Evolutionary conservation across 1,140 invertebrate species (phyloP).

Genomic region (Microplitis demolitor): DNA sequence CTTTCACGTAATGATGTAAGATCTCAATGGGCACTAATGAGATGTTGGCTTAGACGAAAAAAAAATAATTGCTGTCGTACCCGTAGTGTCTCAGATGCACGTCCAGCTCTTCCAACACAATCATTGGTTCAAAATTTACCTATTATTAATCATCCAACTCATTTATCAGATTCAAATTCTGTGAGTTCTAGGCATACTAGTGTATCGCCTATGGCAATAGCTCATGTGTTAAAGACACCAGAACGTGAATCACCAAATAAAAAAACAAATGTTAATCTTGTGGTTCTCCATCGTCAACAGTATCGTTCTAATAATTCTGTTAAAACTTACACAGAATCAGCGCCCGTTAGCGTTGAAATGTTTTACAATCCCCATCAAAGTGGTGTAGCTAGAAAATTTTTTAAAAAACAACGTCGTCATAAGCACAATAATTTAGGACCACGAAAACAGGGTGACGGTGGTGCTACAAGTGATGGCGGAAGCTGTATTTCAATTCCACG

Average conservation of each 20-base stretch:
- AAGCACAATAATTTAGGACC: constrained; percentile 75
- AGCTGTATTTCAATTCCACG: constrained; percentile 60
- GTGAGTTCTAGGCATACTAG: constrained; percentile 49
- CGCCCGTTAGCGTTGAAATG: constrained; percentile 69
- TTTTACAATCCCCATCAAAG: constrained; percentile 94
- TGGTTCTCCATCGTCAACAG: constrained; percentile 72
- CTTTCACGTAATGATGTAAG: constrained; percentile 82
- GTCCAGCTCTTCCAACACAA: constrained; percentile 63
- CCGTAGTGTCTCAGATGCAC: constrained; percentile 69
- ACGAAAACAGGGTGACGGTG: constrained; percentile 68
- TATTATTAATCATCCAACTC: constrained; percentile 50
- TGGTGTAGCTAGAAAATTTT: constrained; percentile 89
- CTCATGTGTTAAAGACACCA: constrained; percentile 27
- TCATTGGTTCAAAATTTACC: constrained; percentile 50
- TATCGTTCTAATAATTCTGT: constrained; percentile 73
- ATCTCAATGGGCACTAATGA: constrained; percentile 72
- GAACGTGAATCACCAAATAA: constrained; percentile 42
- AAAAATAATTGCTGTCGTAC: constrained; percentile 69
- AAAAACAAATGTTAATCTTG: constrained; percentile 67
- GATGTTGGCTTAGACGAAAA: constrained; percentile 65
- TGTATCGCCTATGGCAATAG: constrained; percentile 35
- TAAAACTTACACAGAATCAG: constrained; percentile 70
- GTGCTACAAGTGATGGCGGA: constrained; percentile 63
- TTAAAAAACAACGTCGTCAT: constrained; percentile 82
- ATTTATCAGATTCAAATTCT: constrained; percentile 56